These are phyloP conservation scores for Drosophila busckii DNA, from an alignment of 1,140 invertebrate genomes.

Conservation along the genomic window DNA sequence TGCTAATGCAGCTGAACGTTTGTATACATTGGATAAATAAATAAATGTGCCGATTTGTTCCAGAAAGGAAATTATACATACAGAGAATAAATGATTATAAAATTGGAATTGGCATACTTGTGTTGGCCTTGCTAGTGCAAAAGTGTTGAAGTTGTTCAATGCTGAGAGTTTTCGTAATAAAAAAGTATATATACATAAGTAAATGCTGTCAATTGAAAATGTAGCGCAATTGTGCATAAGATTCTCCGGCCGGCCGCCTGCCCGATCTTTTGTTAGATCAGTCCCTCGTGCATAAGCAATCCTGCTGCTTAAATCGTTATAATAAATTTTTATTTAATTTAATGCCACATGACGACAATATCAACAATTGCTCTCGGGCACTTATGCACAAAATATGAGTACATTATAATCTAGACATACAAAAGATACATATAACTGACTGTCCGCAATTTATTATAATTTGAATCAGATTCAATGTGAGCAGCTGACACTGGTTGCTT, in stretches of 20 bases:
- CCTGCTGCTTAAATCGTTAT: slow-evolving; percentile 68
- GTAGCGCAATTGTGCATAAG: slow-evolving; percentile 62
- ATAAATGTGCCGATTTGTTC: too few species aligned
- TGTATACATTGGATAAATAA: too few species aligned
- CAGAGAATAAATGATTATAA: slow-evolving; percentile 9
- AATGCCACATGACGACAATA: slow-evolving; percentile 59
- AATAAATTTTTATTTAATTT: slow-evolving; percentile 76
- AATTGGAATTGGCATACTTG: slow-evolving; percentile 17
- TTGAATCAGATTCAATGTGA: slow-evolving; percentile 72
- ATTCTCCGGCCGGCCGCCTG: too few species aligned
- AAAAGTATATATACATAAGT: slow-evolving; percentile 8
- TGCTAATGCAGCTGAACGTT: too few species aligned
- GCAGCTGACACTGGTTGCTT: slow-evolving; percentile 31
- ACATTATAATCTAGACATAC: slow-evolving; percentile 4
- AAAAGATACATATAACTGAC: slow-evolving; percentile 35
- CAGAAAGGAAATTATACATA: too few species aligned
- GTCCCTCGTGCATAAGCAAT: slow-evolving; percentile 28
- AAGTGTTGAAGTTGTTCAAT: too few species aligned
- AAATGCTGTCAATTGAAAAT: slow-evolving; percentile 49
- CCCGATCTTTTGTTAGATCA: slow-evolving; percentile 9
- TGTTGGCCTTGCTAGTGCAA: too few species aligned
- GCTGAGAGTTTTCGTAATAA: too few species aligned
- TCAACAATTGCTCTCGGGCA: slow-evolving; percentile 64
- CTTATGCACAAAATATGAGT: slow-evolving; percentile 43
- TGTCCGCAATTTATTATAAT: slow-evolving; percentile 72